Base-by-base conservation (phyloP, 2,113 vertebrate genomes). In the Alethe castanea region DNA sequence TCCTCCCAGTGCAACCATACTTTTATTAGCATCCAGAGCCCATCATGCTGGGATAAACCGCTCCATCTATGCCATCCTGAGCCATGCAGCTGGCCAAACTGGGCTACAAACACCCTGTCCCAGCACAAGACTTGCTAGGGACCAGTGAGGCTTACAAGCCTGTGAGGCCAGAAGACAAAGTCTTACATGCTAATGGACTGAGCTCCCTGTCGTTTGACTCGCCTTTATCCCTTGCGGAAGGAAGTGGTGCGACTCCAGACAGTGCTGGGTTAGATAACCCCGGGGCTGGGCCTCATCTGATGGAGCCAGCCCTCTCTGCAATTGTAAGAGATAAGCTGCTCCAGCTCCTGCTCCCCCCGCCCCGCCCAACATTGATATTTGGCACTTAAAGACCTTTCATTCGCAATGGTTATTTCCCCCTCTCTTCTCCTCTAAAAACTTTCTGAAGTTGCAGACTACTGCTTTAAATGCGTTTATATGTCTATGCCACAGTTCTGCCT, bases 231-330 rank as follows among this genome's bases (percentile, higher is more conserved):
- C 52, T 33, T 56, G 52, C 2, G 22, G 90, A 92, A 96, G 88
- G 93, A 94, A 93, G 78, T 9, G 35, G 57, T 93, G 90, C 0
- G 12, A 92, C 76, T 97, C 47, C 82, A 91, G 87, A 92, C 64
- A 23, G 71, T 0, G 0, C 29, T 81, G 93, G 74, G 80, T 87
- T 67, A 95, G 94, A 91, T 92, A 96, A 96, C 87, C 85, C 85
- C 8, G 2, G 86, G 90, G 52, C 90, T 92, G 79, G 59, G 71
- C 71, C 90, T 88, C 52, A 5, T 86, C 82, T 88, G 93, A 86
- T 74, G 86, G 79, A 96, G 85, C 79, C 90, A 86, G 93, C 76
- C 57, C 83, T 64, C 77, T 67, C 83, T 1, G 8, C 86, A 91
- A 35, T 20, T 91, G 12, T 25, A 31, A 17, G 60, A 94, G 90